phyloP scores from a whole-genome alignment of 2,888 invertebrate species.

The Polydrusus pterygomalis region DNA sequence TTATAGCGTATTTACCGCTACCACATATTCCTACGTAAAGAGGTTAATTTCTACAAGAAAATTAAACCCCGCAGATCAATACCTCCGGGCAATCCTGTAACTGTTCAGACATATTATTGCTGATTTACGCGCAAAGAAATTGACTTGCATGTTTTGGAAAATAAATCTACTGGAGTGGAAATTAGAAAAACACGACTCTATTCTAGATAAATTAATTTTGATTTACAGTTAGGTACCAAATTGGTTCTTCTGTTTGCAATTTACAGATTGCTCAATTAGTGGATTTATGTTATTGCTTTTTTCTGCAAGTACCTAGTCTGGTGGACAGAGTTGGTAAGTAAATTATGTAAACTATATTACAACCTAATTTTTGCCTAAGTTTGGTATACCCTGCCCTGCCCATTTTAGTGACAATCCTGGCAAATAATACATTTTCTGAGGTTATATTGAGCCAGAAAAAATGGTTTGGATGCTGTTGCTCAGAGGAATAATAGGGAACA shows the following conservation, averaged over 20 bases:
- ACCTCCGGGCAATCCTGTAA: constrained; percentile 13
- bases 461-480: too few relatives aligned
- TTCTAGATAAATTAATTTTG: constrained; percentile 16
- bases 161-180: constrained; percentile 30
- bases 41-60: constrained; percentile 40
- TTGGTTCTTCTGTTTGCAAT: constrained; percentile 5
- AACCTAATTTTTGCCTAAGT: too few relatives aligned
- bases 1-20: constrained; percentile 34
- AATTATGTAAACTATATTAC: neutral
- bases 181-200: constrained; percentile 42
- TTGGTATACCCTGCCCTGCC: too few relatives aligned
- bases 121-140: constrained; percentile 38
- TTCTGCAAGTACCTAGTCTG: too few relatives aligned
- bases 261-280: neutral
- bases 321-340: neutral
- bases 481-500: too few relatives aligned
- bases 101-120: constrained; percentile 16
- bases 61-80: constrained; percentile 7
- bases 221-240: constrained; percentile 37
- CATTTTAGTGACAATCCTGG: too few relatives aligned
- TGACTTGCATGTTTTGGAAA: constrained; percentile 28
- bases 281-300: too few relatives aligned
- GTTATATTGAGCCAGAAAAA: too few relatives aligned
- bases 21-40: constrained; percentile 24
- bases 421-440: too few relatives aligned